Percentiles rank a stretch among this genome's conserved stretches.
Conservation (phyloP, 2,113 vertebrate species). For the Gymnarchus niloticus region DNA sequence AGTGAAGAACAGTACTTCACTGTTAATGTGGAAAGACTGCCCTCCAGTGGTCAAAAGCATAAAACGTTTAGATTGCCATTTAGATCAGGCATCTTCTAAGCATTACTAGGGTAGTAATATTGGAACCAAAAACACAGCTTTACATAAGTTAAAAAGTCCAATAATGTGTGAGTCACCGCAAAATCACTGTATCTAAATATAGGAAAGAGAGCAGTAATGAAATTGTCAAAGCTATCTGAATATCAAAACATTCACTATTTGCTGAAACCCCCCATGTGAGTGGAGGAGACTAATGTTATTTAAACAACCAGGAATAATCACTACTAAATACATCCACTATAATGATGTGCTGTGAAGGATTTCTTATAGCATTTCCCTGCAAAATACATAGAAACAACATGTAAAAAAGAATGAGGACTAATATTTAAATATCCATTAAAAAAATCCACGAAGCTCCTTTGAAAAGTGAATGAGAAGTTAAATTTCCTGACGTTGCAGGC, state of each 20-base stretch:
- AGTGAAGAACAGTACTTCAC: not conserved
- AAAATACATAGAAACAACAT: not conserved
- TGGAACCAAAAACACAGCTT: not conserved
- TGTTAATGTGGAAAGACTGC: slow-evolving; percentile 6
- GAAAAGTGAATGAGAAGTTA: not conserved
- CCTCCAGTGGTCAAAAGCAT: slow-evolving; percentile 19
- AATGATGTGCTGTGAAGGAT: not conserved
- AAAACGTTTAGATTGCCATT: not conserved
- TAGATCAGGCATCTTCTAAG: not conserved
- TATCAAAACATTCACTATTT: not conserved
- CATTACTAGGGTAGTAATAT: not conserved
- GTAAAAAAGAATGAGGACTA: too few species aligned
- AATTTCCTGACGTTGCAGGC: not conserved
- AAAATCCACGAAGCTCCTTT: not conserved
- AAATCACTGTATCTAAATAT: not conserved
- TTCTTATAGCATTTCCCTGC: not conserved
- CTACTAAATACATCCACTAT: not conserved
- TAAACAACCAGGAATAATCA: not conserved
- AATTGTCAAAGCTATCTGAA: not conserved
- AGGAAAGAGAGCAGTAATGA: not conserved
- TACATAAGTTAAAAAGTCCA: not conserved
- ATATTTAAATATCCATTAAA: not conserved
- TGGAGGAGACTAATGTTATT: not conserved
- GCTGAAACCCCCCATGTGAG: not conserved
- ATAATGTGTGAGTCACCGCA: not conserved